Evolutionary conservation across 2,888 invertebrate genomes (phyloP).

Genomic region (Napeogenes sylphis): DNA sequence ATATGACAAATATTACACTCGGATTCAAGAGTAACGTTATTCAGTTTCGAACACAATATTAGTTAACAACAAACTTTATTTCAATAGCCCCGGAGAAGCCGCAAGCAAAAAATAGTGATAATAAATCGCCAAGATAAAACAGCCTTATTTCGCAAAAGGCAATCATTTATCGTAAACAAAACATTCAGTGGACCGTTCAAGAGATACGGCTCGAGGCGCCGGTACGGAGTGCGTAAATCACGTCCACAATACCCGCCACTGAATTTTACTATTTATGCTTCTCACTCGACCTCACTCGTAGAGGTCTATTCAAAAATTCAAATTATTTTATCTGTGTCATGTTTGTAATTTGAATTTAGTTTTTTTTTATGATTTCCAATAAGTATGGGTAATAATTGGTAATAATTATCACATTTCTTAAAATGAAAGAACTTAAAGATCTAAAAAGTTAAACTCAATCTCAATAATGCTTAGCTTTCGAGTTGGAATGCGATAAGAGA

Average conservation of each 20-base stretch:
- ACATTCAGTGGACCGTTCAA: conserved; percentile 32
- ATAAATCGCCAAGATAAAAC: conserved; percentile 25
- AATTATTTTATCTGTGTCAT: background rate
- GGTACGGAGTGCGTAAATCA: conserved; percentile 35
- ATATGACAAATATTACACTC: no score
- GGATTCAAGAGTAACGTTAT: background rate
- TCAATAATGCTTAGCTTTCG: no score
- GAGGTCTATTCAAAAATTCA: background rate
- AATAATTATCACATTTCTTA: no score
- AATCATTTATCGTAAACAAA: conserved; percentile 36
- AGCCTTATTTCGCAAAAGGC: conserved; percentile 26
- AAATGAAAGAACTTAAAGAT: no score
- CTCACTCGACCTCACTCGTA: conserved; percentile 4
- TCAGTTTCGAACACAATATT: background rate
- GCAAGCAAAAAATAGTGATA: conserved; percentile 3
- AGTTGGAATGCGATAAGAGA: no score
- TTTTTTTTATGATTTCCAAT: no score
- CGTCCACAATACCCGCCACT: conserved; percentile 17
- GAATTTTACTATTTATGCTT: conserved; percentile 9
- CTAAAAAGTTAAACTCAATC: no score
- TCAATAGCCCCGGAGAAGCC: background rate
- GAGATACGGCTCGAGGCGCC: conserved; percentile 33
- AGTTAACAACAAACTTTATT: background rate
- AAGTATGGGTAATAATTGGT: no score
- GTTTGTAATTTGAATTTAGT: no score